Evolutionary conservation across 1,140 invertebrate species (phyloP), one percentile per base, ranked within the genome.

Genomic region (Anthonomus grandis): DNA sequence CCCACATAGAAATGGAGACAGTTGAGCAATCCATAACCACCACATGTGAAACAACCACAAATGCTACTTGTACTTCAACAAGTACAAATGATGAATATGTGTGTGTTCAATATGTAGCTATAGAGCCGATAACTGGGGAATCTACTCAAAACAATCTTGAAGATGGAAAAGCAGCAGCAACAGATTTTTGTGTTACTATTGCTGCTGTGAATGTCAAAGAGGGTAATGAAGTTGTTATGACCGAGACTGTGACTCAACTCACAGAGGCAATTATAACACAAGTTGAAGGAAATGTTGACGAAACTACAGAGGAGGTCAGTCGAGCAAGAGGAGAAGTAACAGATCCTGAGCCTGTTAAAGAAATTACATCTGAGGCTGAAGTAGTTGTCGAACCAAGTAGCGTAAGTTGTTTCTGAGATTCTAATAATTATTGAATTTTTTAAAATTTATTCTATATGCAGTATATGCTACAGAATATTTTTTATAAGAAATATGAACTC

Each of bases 141-240:
- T 36, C 44, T 31, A 22, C 42, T 3, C 21, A 44, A 21, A 23
- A 18, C 9, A n/a, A 4, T 38, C 39, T 42, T 22, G 46, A 27
- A 19, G 37, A 27, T 24, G 24, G 22, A 2, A 44, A 49, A 12
- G 19, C 36, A 25, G 50, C 49, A 61, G 56, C 59, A 8, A 27
- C 51, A 2, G 58, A 64, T 55, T 58, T 64, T 51, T 63, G 59
- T 36, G 62, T 67, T 37, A 68, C 65, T 25, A 70, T 67, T 25
- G 67, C 65, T 53, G 62, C 65, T 42, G 51, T 68, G 45, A 61
- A 62, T 48, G 67, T 72, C 22, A 50, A 46, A 19, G 45, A 41
- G 21, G 34, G 50, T 24, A n/a, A 4, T 17, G 21, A 53, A 1
- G n/a, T 22, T 17, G 4, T 15, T 12, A 47, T 25, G 6, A 0